Conservation (phyloP, 1,140 invertebrate species). For the Tribolium madens region DNA sequence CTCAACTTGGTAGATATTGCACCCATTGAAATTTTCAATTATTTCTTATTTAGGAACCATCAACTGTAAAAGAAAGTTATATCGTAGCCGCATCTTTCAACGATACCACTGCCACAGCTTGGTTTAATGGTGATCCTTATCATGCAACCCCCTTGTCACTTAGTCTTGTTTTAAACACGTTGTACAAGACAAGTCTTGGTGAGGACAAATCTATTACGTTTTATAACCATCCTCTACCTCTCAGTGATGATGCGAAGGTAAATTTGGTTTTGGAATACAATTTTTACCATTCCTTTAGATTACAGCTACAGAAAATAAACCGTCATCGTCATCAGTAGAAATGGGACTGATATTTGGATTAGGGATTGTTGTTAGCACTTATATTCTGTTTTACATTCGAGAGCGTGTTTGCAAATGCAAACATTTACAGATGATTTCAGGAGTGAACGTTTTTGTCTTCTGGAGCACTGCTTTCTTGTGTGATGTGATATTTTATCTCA, state of each 20-base stretch:
- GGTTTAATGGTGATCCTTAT: conserved; percentile 75
- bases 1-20: background rate
- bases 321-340: conserved; percentile 71
- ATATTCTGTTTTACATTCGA: conserved; percentile 78
- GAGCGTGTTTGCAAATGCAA: conserved; percentile 72
- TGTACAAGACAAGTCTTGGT: conserved; percentile 59
- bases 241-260: conserved; percentile 55
- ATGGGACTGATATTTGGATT: conserved; percentile 76
- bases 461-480: conserved; percentile 80
- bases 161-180: conserved; percentile 48
- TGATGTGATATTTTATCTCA: conserved; percentile 74
- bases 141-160: conserved; percentile 70
- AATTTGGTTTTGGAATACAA: conserved; percentile 13
- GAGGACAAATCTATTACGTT: conserved; percentile 69
- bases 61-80: conserved; percentile 53
- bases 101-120: conserved; percentile 64
- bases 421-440: conserved; percentile 80
- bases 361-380: conserved; percentile 80
- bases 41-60: too few species aligned
- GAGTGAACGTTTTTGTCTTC: conserved; percentile 77
- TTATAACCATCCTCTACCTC: conserved; percentile 77
- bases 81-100: background rate
- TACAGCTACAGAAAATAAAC: conserved; percentile 66
- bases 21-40: background rate
- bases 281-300: conserved; percentile 60